Percentiles rank a stretch among this genome's conserved stretches.
Evolutionary conservation across 1,140 invertebrate species (phyloP).

Genomic region (Macrostomum lignano): DNA sequence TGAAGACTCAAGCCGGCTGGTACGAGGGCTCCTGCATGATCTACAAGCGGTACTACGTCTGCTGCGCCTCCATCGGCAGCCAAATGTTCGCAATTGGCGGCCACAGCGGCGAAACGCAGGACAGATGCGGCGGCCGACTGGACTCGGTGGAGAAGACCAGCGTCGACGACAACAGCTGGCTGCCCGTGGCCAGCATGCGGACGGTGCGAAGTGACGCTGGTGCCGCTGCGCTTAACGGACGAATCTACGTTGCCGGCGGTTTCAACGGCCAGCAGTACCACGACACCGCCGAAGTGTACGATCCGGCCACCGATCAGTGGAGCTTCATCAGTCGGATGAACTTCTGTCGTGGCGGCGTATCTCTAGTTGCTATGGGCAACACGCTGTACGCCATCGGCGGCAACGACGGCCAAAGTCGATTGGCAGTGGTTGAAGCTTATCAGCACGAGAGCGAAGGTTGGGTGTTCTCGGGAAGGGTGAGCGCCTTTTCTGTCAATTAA

Average conservation of each 20-base stretch:
- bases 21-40: conserved; percentile 11
- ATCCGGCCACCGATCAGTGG: conserved; percentile 54
- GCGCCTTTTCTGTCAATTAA: too few species aligned
- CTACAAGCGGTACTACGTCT: conserved; percentile 11
- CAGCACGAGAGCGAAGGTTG: conserved; percentile 37
- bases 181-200: conserved; percentile 10
- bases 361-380: conserved; percentile 32
- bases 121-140: conserved; percentile 6
- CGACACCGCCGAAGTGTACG: conserved; percentile 52
- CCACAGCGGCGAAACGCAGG: conserved; percentile 7
- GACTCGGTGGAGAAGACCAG: conserved; percentile 12
- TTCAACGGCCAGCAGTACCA: conserved; percentile 64
- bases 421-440: conserved; percentile 32
- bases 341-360: conserved; percentile 38
- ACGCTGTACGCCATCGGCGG: conserved; percentile 32
- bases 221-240: conserved; percentile 33
- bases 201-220: conserved; percentile 43
- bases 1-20: too few species aligned
- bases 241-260: conserved; percentile 36
- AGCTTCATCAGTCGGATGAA: conserved; percentile 47
- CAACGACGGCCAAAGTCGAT: conserved; percentile 29
- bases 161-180: conserved; percentile 11
- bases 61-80: conserved; percentile 9
- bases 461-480: too few species aligned
- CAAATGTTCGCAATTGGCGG: conserved; percentile 14